Evolutionary conservation across 2,888 invertebrate species (phyloP).

Genomic region (Ophion slaviceki): DNA sequence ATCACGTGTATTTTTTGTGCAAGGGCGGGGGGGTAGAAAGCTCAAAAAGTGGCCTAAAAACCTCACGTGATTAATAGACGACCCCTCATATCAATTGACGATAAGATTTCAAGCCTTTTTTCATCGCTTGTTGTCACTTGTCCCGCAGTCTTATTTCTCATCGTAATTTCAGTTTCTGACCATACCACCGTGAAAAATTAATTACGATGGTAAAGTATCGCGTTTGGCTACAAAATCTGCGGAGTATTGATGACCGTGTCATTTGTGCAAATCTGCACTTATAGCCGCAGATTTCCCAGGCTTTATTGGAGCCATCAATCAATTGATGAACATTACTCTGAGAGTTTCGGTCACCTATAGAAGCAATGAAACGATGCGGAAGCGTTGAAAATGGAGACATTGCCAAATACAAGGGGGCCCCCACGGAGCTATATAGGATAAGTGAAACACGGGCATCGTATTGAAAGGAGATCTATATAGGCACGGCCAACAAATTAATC

Average conservation of each 20-base stretch:
- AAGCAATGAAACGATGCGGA: slow-evolving; percentile 1
- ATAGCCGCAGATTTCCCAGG: background rate
- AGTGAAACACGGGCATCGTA: slow-evolving; percentile 29
- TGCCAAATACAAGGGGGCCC: slow-evolving; percentile 45
- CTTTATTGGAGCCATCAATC: slow-evolving; percentile 10
- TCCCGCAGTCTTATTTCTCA: too few species aligned
- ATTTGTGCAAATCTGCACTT: background rate
- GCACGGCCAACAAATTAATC: slow-evolving; percentile 67
- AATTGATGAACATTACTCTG: slow-evolving; percentile 12
- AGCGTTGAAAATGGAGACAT: slow-evolving; percentile 41
- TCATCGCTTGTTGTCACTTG: too few species aligned
- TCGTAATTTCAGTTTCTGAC: too few species aligned
- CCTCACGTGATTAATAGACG: too few species aligned
- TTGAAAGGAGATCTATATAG: slow-evolving; percentile 50
- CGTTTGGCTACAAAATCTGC: background rate
- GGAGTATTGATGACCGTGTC: background rate
- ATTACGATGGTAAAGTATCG: background rate
- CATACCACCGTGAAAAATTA: too few species aligned
- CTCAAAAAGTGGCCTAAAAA: too few species aligned
- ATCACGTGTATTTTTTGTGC: too few species aligned
- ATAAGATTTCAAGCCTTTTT: too few species aligned
- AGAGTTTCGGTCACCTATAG: slow-evolving; percentile 21
- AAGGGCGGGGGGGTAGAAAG: too few species aligned
- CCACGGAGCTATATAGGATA: slow-evolving; percentile 15
- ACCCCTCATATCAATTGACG: too few species aligned